These are phyloP conservation scores for Pseudococcus longispinus DNA, from an alignment of 2,888 invertebrate species.

Conservation along the genomic window DNA sequence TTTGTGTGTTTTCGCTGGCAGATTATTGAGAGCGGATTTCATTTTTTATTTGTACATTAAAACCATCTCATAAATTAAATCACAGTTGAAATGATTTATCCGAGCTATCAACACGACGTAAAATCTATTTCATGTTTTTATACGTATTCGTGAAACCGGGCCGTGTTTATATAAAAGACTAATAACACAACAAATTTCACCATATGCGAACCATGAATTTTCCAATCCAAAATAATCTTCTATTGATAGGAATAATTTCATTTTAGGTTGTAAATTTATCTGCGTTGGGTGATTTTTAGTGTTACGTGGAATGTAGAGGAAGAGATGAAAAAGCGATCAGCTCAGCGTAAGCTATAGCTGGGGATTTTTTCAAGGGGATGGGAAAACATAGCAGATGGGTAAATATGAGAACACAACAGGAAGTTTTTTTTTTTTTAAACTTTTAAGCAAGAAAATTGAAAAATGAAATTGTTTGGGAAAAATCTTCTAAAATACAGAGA, in stretches of 20 bases:
- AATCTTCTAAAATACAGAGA: too few relatives aligned
- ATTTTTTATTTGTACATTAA: neutral
- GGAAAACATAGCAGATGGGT: too few relatives aligned
- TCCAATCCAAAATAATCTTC: neutral
- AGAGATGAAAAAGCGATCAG: too few relatives aligned
- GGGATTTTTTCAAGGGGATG: too few relatives aligned
- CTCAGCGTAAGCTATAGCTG: too few relatives aligned
- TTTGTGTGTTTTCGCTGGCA: neutral
- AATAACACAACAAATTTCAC: neutral
- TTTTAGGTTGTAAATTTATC: neutral
- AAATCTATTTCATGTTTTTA: neutral
- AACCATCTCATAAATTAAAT: neutral
- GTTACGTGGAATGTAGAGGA: neutral
- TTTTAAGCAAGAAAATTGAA: too few relatives aligned
- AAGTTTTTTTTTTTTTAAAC: too few relatives aligned
- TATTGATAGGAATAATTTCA: neutral
- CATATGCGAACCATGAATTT: neutral
- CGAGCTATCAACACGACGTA: neutral
- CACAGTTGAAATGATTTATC: neutral
- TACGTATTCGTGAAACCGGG: neutral
- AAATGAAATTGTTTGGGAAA: too few relatives aligned
- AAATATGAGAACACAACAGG: too few relatives aligned
- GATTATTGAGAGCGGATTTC: neutral
- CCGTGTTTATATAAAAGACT: neutral
- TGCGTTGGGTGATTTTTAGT: neutral